These are phyloP conservation scores for Netelia melanura DNA, from an alignment of 2,888 invertebrate genomes.

Conservation along the genomic window DNA sequence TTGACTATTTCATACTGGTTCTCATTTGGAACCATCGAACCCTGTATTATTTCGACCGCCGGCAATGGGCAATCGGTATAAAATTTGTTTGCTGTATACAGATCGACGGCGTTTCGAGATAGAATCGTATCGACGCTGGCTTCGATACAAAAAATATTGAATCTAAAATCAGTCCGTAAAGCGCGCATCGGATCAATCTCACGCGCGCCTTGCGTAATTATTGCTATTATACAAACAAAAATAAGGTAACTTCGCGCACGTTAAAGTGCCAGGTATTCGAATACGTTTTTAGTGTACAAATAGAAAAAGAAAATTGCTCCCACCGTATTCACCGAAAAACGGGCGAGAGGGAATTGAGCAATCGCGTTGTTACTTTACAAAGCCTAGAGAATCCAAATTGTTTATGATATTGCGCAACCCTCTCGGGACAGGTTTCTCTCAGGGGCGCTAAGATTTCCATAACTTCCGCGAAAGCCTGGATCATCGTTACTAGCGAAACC, in stretches of 20 bases:
- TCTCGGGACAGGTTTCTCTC: constrained; percentile 75
- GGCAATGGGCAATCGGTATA: constrained; percentile 43
- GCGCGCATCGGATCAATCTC: constrained; percentile 20
- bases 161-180: constrained; percentile 63
- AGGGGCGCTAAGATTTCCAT: constrained; percentile 74
- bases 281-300: constrained; percentile 1
- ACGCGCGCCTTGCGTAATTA: constrained; percentile 39
- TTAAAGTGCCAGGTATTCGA: constrained; percentile 6
- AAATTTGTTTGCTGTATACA: constrained; percentile 56
- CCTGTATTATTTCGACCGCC: constrained; percentile 56
- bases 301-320: constrained; percentile 39
- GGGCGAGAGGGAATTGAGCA: constrained; percentile 65
- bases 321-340: constrained; percentile 30
- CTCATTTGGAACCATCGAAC: constrained; percentile 49
- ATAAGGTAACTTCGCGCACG: not conserved
- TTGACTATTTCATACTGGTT: constrained; percentile 44
- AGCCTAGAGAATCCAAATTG: constrained; percentile 7
- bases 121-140: not conserved
- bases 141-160: constrained; percentile 55
- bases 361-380: constrained; percentile 39
- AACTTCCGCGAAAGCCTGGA: constrained; percentile 76
- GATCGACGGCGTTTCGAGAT: constrained; percentile 44
- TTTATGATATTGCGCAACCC: constrained; percentile 78
- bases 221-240: constrained; percentile 61
- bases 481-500: constrained; percentile 75